Conservation (phyloP, 2,888 invertebrate species). For the Drosophila parthenogenetica region DNA sequence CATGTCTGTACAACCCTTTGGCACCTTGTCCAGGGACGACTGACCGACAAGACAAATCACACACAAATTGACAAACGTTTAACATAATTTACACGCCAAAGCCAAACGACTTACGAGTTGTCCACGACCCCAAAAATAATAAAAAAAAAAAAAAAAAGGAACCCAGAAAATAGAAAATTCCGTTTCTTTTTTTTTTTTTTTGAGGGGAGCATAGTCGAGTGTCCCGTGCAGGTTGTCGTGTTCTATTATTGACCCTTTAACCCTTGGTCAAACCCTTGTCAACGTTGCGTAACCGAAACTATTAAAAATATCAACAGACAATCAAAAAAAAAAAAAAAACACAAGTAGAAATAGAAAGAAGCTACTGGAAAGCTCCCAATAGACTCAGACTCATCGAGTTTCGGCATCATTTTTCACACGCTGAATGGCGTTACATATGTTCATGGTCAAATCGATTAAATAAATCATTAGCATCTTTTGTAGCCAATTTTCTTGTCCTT, state of each 20-base stretch:
- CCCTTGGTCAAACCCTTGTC: constrained; percentile 75
- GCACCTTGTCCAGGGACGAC: constrained; percentile 54
- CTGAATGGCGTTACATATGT: constrained; percentile 77
- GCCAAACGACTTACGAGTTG: constrained; percentile 70
- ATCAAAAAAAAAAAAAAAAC: constrained; percentile 25
- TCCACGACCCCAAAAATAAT: constrained; percentile 40
- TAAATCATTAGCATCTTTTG: constrained; percentile 85
- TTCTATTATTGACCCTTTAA: constrained; percentile 69
- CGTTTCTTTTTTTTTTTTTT: not conserved
- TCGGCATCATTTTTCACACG: constrained; percentile 75
- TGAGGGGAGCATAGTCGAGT: constrained; percentile 1
- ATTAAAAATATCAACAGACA: constrained; percentile 77
- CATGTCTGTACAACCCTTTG: constrained; percentile 58
- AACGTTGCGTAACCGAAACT: constrained; percentile 76
- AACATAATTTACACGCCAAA: constrained; percentile 79
- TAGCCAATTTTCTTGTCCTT: constrained; percentile 81
- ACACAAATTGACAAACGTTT: constrained; percentile 80
- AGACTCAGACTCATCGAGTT: constrained; percentile 8
- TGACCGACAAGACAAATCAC: constrained; percentile 71
- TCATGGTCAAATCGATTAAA: constrained; percentile 85
- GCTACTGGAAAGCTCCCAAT: not conserved
- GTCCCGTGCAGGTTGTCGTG: constrained; percentile 28
- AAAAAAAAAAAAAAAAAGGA: no score
- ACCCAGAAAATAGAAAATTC: not conserved
- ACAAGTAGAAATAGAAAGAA: not conserved